Conservation (phyloP, 1,140 invertebrate genomes). For the Muscidifurax raptorellus region DNA sequence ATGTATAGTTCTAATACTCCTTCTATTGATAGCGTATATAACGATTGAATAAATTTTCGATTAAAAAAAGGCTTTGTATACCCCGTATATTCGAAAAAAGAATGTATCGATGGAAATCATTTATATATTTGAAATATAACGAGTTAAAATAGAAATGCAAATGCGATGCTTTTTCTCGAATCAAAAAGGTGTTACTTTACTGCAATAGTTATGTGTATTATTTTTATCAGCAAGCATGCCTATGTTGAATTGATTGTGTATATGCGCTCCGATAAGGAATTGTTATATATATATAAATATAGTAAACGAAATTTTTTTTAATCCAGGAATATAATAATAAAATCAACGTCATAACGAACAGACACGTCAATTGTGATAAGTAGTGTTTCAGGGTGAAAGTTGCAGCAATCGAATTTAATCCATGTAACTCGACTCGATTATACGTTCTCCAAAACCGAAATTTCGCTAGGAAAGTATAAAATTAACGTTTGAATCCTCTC, state of each 20-base stretch:
- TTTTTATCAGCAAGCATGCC: neutral
- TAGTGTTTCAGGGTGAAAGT: slow-evolving; percentile 21
- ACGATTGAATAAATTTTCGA: neutral
- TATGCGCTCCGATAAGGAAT: slow-evolving; percentile 28
- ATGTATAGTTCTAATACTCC: slow-evolving; percentile 22
- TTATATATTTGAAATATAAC: slow-evolving; percentile 31
- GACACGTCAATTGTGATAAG: slow-evolving; percentile 34
- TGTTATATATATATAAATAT: slow-evolving; percentile 16
- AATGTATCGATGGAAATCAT: slow-evolving; percentile 20
- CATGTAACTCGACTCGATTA: neutral
- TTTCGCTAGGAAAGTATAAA: slow-evolving; percentile 24
- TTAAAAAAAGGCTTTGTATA: slow-evolving; percentile 14
- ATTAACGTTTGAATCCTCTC: slow-evolving; percentile 5
- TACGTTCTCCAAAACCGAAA: neutral
- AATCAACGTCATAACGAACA: neutral
- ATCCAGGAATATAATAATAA: neutral
- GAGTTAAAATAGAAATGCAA: slow-evolving; percentile 21
- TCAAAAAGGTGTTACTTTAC: neutral
- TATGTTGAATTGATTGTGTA: slow-evolving; percentile 16
- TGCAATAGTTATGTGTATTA: neutral
- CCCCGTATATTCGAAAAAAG: neutral
- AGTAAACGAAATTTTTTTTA: slow-evolving; percentile 8
- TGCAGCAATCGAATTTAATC: neutral
- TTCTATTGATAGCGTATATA: slow-evolving; percentile 15
- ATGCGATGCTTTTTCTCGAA: slow-evolving; percentile 6